phyloP scores from a whole-genome alignment of 1,140 invertebrate species.

The Colletes gigas region DNA sequence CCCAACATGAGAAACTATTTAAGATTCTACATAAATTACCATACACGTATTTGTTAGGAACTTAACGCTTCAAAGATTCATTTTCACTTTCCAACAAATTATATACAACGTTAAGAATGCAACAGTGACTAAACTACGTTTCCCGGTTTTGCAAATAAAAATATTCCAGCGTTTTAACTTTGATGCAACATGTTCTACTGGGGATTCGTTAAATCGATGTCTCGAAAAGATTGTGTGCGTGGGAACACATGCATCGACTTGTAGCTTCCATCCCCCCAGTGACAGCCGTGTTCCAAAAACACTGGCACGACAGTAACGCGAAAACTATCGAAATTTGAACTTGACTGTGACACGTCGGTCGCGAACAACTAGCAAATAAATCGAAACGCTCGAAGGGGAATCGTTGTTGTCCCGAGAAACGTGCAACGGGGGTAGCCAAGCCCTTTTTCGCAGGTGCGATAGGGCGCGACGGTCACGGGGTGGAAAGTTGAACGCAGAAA shows the following conservation, averaged over 20 bases:
- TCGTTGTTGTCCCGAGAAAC: conserved; percentile 9
- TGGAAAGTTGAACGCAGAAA: background rate
- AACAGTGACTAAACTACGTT: no score
- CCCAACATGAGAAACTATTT: no score
- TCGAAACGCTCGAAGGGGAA: background rate
- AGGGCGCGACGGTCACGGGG: background rate
- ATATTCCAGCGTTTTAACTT: background rate
- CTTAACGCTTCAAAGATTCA: no score
- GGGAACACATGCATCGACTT: conserved; percentile 25
- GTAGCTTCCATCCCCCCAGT: background rate
- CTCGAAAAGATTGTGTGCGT: background rate
- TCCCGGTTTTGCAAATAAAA: background rate
- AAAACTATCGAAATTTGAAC: background rate
- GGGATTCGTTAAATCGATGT: background rate
- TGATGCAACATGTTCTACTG: background rate
- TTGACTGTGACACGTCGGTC: background rate
- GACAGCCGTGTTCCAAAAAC: background rate
- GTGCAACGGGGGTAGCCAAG: conserved; percentile 15
- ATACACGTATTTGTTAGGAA: no score
- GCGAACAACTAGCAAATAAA: background rate
- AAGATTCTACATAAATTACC: no score
- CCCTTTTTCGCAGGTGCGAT: conserved; percentile 23
- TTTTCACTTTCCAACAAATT: no score
- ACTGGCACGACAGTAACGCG: background rate
- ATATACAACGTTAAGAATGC: background rate